Evolutionary conservation across 2,113 vertebrate species (phyloP), one percentile per base, ranked within the genome.

Genomic region (Polypterus bichir): DNA sequence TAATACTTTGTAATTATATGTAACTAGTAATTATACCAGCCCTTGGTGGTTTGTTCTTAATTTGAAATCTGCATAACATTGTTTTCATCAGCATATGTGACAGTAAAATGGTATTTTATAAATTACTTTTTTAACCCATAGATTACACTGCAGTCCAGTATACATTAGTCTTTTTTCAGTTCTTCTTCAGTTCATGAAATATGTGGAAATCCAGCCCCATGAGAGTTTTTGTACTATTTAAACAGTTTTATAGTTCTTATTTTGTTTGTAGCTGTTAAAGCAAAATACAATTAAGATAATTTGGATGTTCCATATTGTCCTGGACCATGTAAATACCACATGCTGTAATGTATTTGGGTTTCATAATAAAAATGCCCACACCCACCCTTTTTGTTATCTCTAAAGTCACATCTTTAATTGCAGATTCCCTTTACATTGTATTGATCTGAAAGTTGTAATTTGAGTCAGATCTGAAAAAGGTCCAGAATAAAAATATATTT

Each of bases 401-500:
- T 86, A 87, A 71, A 75, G 87, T 86, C 83, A 84, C 84, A 81
- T 78, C 82, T 81, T 77, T 85, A 86, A 84, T 88, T 91, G 83
- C 86, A 84, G 82, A 86, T 86, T 81, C 88, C 88, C 86, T 87
- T 89, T 83, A 79, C 87, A 89, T 93, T 92, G 89, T 91, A 89
- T 94, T 85, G 84, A 90, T 94, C 92, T 92, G 93, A 94, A 89
- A 92, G 93, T 91, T 93, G 86, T 91, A 90, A 88, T 92, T 94
- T 88, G 84, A 93, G 87, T 92, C 90, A 88, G 91, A 96, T 93
- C 91, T 88, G 90, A 90, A 88, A 77, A 91, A 91, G 90, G 91
- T 92, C 91, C 92, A 97, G 92, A 98, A 97, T 97, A 97, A 98
- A 27, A 98, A 90, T 97, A 92, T 97, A 98, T 98, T 98, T 98